These are phyloP conservation scores for Chaenodraco wilsoni DNA, from an alignment of 2,797 vertebrate genomes.

Conservation along the genomic window DNA sequence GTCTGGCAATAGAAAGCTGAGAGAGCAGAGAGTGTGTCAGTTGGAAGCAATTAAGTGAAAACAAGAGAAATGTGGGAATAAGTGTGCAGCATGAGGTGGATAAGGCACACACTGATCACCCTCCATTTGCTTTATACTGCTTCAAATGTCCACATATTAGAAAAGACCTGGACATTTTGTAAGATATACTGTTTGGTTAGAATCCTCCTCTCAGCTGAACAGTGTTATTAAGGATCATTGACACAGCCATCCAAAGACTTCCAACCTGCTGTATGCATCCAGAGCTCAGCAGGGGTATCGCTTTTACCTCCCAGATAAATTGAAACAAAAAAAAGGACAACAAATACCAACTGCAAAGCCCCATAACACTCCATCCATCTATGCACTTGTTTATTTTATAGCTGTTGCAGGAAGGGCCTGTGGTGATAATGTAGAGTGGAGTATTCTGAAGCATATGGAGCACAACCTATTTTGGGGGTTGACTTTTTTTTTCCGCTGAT, in stretches of 20 bases:
- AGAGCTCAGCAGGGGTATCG: conserved; percentile 12
- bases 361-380: conserved; percentile 31
- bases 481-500: conserved; percentile 62
- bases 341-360: conserved; percentile 17
- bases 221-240: conserved; percentile 35
- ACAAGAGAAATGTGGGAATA: conserved; percentile 67
- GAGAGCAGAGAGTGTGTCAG: conserved; percentile 69
- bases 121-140: conserved; percentile 59
- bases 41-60: conserved; percentile 73
- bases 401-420: conserved; percentile 22
- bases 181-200: conserved; percentile 35
- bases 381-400: conserved; percentile 26
- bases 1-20: conserved; percentile 62
- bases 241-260: conserved; percentile 14
- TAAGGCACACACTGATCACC: conserved; percentile 58
- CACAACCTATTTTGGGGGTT: conserved; percentile 40
- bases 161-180: conserved; percentile 32
- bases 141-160: conserved; percentile 33
- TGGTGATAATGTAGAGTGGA: conserved; percentile 34
- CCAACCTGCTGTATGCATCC: conserved; percentile 18
- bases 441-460: conserved; percentile 33
- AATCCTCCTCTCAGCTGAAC: conserved; percentile 16
- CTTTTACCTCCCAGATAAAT: conserved; percentile 8
- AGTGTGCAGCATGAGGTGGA: conserved; percentile 47
- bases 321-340: conserved; percentile 27